A percentile compares a stretch with the other conserved stretches of the same genome.
These are phyloP conservation scores for Dinomys branickii DNA, from an alignment of 2,113 vertebrate genomes.

Conservation along the genomic window DNA sequence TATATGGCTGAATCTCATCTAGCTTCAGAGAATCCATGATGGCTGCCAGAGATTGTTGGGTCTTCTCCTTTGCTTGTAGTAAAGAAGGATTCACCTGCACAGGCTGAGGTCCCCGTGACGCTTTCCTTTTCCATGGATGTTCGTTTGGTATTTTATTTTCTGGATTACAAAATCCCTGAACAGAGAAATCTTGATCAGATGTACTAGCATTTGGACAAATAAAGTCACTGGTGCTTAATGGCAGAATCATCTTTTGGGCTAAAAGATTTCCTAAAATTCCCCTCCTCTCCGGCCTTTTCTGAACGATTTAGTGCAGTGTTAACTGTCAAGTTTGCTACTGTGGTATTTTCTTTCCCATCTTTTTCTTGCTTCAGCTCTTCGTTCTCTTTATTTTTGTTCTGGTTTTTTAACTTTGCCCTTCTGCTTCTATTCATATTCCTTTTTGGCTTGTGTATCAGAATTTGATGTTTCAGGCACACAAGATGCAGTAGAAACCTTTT, in stretches of 20 bases:
- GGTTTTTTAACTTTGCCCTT: conserved; percentile 98
- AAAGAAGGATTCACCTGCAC: conserved; percentile 88
- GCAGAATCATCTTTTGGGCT: conserved; percentile 95
- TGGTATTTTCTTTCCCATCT: conserved; percentile 95
- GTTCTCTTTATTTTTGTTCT: conserved; percentile 99
- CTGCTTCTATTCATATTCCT: conserved; percentile 96
- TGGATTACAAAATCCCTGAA: conserved; percentile 70
- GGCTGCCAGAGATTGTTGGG: conserved; percentile 95
- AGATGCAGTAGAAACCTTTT: conserved; percentile 89
- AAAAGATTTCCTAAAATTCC: conserved; percentile 96
- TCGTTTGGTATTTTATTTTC: conserved; percentile 85
- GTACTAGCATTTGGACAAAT: conserved; percentile 76
- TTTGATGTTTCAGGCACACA: conserved; percentile 91
- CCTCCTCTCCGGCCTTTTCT: conserved; percentile 94
- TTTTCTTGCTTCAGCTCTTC: conserved; percentile 93
- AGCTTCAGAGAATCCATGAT: conserved; percentile 97
- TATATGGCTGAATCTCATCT: conserved; percentile 98
- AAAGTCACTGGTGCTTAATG: conserved; percentile 78
- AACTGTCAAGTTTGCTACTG: conserved; percentile 89
- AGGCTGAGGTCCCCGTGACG: conserved; percentile 89
- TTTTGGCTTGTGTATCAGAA: conserved; percentile 90
- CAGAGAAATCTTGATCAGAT: conserved; percentile 80
- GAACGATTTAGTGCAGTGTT: conserved; percentile 89
- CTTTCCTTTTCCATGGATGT: conserved; percentile 96
- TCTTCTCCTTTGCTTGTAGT: conserved; percentile 93